These are phyloP conservation scores for Drosophila melanosoma DNA, from an alignment of 2,888 invertebrate species.

Conservation along the genomic window DNA sequence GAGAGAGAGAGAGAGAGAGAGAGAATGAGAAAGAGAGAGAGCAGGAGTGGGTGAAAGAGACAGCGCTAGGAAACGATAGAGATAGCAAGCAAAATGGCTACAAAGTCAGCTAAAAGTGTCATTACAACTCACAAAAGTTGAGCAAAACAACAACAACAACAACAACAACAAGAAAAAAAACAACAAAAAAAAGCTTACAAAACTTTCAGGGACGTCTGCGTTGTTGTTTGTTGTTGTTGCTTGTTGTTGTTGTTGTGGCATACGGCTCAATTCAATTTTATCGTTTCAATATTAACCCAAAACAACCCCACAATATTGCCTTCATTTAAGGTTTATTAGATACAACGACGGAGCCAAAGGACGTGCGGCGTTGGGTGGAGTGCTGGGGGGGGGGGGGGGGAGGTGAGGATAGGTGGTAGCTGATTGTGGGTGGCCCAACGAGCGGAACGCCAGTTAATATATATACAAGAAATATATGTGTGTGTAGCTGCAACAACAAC, in stretches of 20 bases:
- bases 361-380: neutral
- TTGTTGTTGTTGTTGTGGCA: slow-evolving; percentile 45
- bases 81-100: slow-evolving; percentile 69
- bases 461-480: slow-evolving; percentile 66
- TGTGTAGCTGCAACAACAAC: slow-evolving; percentile 45
- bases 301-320: slow-evolving; percentile 83
- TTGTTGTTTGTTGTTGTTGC: slow-evolving; percentile 26
- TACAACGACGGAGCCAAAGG: slow-evolving; percentile 59
- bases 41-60: neutral
- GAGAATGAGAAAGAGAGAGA: neutral
- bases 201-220: slow-evolving; percentile 73
- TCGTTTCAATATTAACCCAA: slow-evolving; percentile 83
- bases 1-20: neutral
- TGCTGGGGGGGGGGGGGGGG: neutral
- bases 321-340: slow-evolving; percentile 84
- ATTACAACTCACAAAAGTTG: slow-evolving; percentile 75
- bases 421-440: slow-evolving; percentile 42
- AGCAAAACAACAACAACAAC: slow-evolving; percentile 7
- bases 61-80: slow-evolving; percentile 13
- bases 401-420: neutral
- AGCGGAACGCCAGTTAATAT: slow-evolving; percentile 68
- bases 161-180: slow-evolving; percentile 25
- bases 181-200: slow-evolving; percentile 46
- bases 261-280: slow-evolving; percentile 82
- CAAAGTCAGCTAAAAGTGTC: slow-evolving; percentile 82